Evolutionary conservation across 2,113 vertebrate species (phyloP).

Genomic region (Phalacrocorax brasilianus): DNA sequence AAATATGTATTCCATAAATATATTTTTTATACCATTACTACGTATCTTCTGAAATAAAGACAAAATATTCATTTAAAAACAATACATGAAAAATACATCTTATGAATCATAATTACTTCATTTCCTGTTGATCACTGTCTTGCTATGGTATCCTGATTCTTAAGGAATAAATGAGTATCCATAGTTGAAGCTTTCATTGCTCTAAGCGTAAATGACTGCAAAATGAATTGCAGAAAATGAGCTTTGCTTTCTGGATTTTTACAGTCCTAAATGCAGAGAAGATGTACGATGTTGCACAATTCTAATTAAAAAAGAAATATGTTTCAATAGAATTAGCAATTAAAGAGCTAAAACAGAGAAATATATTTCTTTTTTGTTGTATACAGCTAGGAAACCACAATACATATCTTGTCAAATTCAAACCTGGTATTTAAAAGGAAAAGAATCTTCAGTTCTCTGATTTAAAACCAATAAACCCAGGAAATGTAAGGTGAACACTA

Average conservation of each 20-base stretch:
- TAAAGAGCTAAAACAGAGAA: not conserved
- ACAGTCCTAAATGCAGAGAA: not conserved
- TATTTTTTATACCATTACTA: not conserved
- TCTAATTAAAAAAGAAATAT: conserved; percentile 5
- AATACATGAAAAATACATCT: not conserved
- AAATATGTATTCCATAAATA: not conserved
- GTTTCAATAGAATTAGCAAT: conserved; percentile 8
- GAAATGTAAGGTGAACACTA: not conserved
- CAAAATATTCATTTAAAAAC: not conserved
- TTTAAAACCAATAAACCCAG: not conserved
- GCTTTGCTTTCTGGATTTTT: not conserved
- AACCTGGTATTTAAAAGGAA: not conserved
- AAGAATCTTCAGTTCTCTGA: not conserved
- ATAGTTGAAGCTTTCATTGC: not conserved
- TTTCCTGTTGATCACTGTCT: not conserved
- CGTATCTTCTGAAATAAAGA: not conserved
- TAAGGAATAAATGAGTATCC: not conserved
- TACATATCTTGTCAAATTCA: not conserved
- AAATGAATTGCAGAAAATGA: not conserved
- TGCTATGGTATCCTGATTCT: not conserved
- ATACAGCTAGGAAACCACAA: not conserved
- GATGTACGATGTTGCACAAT: not conserved
- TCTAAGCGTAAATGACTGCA: not conserved
- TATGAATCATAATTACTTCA: not conserved
- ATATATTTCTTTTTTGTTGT: not conserved